Evolutionary conservation across 2,113 vertebrate genomes (phyloP), one percentile per base, ranked within the genome.

Genomic region (Halcyon malimbica): DNA sequence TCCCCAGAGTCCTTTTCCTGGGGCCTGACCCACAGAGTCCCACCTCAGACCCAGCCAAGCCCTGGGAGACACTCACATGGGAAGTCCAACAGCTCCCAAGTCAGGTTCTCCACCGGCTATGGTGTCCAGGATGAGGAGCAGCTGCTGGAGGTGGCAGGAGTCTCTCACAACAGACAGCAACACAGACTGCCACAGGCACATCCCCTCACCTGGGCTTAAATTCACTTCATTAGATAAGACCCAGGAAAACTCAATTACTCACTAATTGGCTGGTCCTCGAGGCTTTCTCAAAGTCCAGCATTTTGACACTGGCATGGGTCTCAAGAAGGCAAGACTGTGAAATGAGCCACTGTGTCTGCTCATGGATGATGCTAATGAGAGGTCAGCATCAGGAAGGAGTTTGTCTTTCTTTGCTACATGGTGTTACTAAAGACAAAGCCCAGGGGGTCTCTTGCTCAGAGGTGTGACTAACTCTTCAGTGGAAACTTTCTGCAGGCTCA

Each of bases 11-110:
- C 16, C 17, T 62, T 5, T 35, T 77, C n/a, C 20, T 10, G 31
- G 2, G 4, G 5, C 16, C 5, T 24, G 15, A 74, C 29, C 2
- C 21, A 13, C 9, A 59, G 5, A 6, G 11, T 16, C 12, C 18
- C 9, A 46, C 13, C 50, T 64, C 20, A 35, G 50, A 23, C 16
- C 7, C 29, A 46, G 5, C 7, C 10, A 67, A 69, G 39, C 46
- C 67, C 63, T 0, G 2, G 6, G 7, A 16, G 5, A 59, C 33
- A 11, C 18, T 59, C 23, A 56, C 37, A 5, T 0, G 0, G 12
- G 13, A 51, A 39, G 64, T 14, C 56, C 35, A 35, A 4, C 8
- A 33, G 10, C 8, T 56, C 33, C 53, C 28, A 75, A 39, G 15
- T 6, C 17, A 59, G 10, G 5, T 18, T 26, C 12, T 12, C 33